Evolutionary conservation across 2,797 vertebrate genomes (phyloP).

Genomic region (Eutrigla gurnardus): DNA sequence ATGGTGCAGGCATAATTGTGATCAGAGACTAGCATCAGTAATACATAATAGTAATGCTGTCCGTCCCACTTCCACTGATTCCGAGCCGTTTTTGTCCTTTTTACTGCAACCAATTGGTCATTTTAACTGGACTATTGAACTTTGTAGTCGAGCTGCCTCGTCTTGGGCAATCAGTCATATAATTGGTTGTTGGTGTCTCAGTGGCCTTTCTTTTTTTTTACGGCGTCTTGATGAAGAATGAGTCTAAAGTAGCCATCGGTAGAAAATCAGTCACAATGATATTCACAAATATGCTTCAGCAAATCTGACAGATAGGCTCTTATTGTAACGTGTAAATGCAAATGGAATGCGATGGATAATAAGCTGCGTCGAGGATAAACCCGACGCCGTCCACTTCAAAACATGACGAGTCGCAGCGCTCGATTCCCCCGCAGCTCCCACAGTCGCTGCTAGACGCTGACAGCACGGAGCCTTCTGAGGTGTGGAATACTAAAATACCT

Average conservation of each 20-base stretch:
- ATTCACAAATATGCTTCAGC: not conserved
- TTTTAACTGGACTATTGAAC: constrained; percentile 23
- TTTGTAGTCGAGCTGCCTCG: not conserved
- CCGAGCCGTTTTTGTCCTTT: constrained; percentile 10
- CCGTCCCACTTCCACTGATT: constrained; percentile 11
- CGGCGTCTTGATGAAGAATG: not conserved
- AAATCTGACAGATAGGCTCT: not conserved
- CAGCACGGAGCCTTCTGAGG: constrained; percentile 26
- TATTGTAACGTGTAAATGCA: constrained; percentile 3
- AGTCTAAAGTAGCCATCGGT: not conserved
- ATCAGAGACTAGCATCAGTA: not conserved
- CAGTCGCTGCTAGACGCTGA: constrained; percentile 14
- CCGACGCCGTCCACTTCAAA: constrained; percentile 52
- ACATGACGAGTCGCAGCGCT: constrained; percentile 7
- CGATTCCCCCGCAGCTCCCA: constrained; percentile 34
- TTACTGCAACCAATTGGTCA: constrained; percentile 2
- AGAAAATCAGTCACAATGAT: not conserved
- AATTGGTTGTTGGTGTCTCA: constrained; percentile 7
- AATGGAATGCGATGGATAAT: constrained; percentile 40
- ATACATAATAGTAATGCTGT: not conserved
- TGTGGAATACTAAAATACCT: constrained; percentile 51
- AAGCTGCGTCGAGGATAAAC: constrained; percentile 52
- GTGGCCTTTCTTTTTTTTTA: not conserved
- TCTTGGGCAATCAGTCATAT: constrained; percentile 4
- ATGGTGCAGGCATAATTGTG: not conserved